These are phyloP conservation scores for Neoscelio sp. DNA, from an alignment of 2,888 invertebrate species.

Conservation along the genomic window DNA sequence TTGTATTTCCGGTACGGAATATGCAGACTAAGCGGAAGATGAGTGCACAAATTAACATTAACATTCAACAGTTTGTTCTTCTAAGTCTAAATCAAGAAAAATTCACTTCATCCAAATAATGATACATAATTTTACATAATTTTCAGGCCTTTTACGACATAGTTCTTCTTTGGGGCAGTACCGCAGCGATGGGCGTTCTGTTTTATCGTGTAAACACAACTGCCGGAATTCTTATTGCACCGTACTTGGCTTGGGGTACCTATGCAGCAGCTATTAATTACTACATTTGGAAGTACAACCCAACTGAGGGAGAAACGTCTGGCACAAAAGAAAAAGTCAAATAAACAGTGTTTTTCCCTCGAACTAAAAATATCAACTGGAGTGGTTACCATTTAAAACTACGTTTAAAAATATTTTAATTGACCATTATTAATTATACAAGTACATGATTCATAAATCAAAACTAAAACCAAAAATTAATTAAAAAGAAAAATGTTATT, in stretches of 20 bases:
- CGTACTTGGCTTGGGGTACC: slow-evolving; percentile 90
- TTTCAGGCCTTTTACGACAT: slow-evolving; percentile 87
- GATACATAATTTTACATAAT: background rate
- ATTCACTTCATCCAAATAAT: no score
- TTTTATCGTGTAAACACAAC: slow-evolving; percentile 87
- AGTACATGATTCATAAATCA: no score
- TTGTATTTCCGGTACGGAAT: no score
- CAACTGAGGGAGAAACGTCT: slow-evolving; percentile 60
- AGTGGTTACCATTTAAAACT: no score
- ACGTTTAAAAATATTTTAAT: no score
- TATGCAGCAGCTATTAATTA: slow-evolving; percentile 89
- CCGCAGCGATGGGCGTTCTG: slow-evolving; percentile 85
- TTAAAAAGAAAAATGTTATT: no score
- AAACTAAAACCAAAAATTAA: no score
- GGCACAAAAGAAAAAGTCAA: slow-evolving; percentile 74
- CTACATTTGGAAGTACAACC: slow-evolving; percentile 87
- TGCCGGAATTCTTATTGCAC: slow-evolving; percentile 88
- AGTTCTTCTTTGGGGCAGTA: slow-evolving; percentile 85
- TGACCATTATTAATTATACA: background rate
- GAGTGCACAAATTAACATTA: no score
- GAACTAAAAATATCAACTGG: background rate
- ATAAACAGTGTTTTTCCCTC: slow-evolving; percentile 33
- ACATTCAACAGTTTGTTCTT: no score
- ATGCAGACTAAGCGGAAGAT: no score
- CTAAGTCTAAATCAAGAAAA: no score